A percentile compares a stretch with the other conserved stretches of the same genome.
Evolutionary conservation across 2,797 vertebrate genomes (phyloP).

Genomic region (Pseudochromis fuscus): DNA sequence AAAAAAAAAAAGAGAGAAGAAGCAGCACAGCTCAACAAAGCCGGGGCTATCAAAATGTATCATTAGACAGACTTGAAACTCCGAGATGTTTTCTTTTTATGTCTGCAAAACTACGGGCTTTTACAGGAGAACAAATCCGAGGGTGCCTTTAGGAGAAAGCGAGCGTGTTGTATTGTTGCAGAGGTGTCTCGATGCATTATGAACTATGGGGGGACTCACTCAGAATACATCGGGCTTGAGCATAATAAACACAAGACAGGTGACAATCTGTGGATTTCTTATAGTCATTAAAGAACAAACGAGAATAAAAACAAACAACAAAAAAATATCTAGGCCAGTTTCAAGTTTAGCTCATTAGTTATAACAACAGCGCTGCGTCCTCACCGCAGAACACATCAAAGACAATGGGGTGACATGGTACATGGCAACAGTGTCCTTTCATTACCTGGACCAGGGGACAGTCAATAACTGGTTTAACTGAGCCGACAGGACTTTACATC

Average conservation of each 20-base stretch:
- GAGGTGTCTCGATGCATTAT: conserved; percentile 49
- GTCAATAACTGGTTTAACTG: conserved; percentile 68
- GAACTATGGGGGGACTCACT: conserved; percentile 35
- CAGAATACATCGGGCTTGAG: conserved; percentile 17
- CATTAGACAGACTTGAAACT: conserved; percentile 75
- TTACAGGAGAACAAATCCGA: conserved; percentile 46
- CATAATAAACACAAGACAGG: conserved; percentile 42
- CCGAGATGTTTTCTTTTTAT: conserved; percentile 60
- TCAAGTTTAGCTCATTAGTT: conserved; percentile 74
- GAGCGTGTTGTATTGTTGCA: conserved; percentile 28
- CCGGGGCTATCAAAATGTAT: conserved; percentile 74
- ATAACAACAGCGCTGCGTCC: conserved; percentile 50
- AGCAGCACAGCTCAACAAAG: conserved; percentile 82
- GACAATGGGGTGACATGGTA: conserved; percentile 61
- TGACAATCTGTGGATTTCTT: conserved; percentile 44
- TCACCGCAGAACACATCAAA: conserved; percentile 55
- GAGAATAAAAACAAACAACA: too few relatives aligned
- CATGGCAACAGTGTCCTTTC: conserved; percentile 72
- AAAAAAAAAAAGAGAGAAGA: too few relatives aligned
- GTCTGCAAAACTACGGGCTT: conserved; percentile 43
- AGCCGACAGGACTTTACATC: conserved; percentile 80
- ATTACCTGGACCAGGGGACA: conserved; percentile 72
- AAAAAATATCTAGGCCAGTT: conserved; percentile 40
- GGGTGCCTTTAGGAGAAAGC: conserved; percentile 39
- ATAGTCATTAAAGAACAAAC: conserved; percentile 54